Evolutionary conservation across 1,140 invertebrate species (phyloP).

Genomic region (Cotesia vestalis): DNA sequence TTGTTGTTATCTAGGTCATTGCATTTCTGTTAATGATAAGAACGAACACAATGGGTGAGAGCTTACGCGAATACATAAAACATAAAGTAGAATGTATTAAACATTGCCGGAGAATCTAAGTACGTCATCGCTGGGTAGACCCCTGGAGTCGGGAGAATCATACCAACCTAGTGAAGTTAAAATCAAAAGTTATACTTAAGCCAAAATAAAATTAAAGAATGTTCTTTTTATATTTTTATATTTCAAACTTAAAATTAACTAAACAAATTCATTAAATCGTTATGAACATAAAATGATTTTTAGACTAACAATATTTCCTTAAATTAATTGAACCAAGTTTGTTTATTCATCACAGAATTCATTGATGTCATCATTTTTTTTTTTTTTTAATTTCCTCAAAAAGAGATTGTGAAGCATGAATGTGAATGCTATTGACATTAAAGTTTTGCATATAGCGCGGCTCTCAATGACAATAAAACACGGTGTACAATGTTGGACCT

Average conservation of each 20-base stretch:
- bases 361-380: no score
- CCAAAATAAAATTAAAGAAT: no score
- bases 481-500: background rate
- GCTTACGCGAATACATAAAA: conserved; percentile 6
- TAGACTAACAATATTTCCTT: no score
- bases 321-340: no score
- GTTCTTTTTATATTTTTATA: no score
- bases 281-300: no score
- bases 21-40: conserved; percentile 6
- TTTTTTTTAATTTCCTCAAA: no score
- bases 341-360: no score
- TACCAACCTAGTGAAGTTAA: background rate
- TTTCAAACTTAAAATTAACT: no score
- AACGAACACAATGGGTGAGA: background rate
- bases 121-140: background rate
- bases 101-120: background rate
- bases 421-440: background rate
- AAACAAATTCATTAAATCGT: no score
- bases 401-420: background rate
- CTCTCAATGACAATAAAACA: conserved; percentile 3
- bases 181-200: no score
- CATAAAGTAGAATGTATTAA: background rate
- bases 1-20: conserved; percentile 8
- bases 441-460: background rate
- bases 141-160: background rate